Evolutionary conservation across 2,888 invertebrate species (phyloP), one percentile per base, ranked within the genome.

Genomic region (Synanthedon andrenaeformis): DNA sequence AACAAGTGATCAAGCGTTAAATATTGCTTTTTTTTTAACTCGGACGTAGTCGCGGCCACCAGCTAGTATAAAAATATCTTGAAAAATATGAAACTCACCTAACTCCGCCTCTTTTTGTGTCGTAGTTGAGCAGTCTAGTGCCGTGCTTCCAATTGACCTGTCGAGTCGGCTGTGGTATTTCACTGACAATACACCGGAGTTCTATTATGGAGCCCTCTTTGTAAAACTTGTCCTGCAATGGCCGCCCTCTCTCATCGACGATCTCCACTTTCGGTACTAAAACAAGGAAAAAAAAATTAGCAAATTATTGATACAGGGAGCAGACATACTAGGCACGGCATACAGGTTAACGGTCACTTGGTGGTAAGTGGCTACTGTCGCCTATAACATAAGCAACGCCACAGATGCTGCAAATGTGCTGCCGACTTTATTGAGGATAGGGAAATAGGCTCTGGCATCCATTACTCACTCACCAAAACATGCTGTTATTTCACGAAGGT

Each of bases 181-280:
- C 92, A 67, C 93, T 93, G 72, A 95, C 93, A 63, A 93, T 91
- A 72, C 95, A 95, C 64, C 93, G 91, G 55, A 95, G 88, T 74
- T 94, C 94, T 67, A 94, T 93, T 63, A 94, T 94, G 62, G 93
- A 93, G 41, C 94, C 94, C 63, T 93, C 92, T 74, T 94, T 94
- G 88, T 94, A 94, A 78, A 93, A 93, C 81, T 94, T 94, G 82
- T 94, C 94, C 58, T 91, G 91, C 0, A 93, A 91, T 45, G 92
- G 90, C 41, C 92, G 90, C 13, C 94, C 94, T 62, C 93, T 89
- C 67, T 94, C 94, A 72, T 94, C 95, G 51, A 93, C 90, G 63
- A 95, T 94, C 71, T 93, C 93, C 66, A 94, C 92, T 72, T 91
- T 92, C 67, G 95, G 94, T 72, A 94, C 95, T 95, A 89, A 49